Percentiles rank a stretch among this genome's conserved stretches.
These are phyloP conservation scores for Semotilus atromaculatus DNA, from an alignment of 2,797 vertebrate species.

Conservation along the genomic window DNA sequence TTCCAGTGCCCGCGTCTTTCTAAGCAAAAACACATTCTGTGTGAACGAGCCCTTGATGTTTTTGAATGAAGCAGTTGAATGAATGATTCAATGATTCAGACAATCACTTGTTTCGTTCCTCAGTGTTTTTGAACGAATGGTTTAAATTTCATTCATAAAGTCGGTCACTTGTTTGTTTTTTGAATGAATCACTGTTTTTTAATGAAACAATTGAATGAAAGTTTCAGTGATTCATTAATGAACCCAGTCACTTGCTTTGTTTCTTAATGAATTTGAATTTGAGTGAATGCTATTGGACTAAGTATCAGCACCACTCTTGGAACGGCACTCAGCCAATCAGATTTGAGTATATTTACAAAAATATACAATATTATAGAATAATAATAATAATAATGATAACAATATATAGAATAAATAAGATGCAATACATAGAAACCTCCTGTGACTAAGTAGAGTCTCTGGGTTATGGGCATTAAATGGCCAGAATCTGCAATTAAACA, in stretches of 20 bases:
- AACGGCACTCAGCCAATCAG: background rate
- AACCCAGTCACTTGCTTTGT: background rate
- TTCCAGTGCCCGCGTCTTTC: no score
- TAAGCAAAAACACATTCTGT: no score
- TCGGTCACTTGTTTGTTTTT: background rate
- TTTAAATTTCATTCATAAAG: no score
- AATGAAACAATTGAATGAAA: background rate
- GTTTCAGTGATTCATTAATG: background rate
- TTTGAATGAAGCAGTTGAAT: background rate
- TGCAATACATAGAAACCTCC: background rate
- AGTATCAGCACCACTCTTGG: background rate
- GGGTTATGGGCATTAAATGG: background rate
- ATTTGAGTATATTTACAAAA: no score
- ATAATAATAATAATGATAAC: background rate
- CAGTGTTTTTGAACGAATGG: no score
- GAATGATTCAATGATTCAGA: background rate
- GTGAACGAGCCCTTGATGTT: background rate
- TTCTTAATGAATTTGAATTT: background rate
- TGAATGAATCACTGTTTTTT: background rate
- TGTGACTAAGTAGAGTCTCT: no score
- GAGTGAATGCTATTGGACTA: background rate
- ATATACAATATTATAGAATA: background rate
- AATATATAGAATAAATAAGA: background rate
- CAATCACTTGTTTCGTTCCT: background rate
- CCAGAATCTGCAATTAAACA: background rate